Evolutionary conservation across 2,113 vertebrate species (phyloP), one percentile per base, ranked within the genome.

Genomic region (Macquaria ambigua): DNA sequence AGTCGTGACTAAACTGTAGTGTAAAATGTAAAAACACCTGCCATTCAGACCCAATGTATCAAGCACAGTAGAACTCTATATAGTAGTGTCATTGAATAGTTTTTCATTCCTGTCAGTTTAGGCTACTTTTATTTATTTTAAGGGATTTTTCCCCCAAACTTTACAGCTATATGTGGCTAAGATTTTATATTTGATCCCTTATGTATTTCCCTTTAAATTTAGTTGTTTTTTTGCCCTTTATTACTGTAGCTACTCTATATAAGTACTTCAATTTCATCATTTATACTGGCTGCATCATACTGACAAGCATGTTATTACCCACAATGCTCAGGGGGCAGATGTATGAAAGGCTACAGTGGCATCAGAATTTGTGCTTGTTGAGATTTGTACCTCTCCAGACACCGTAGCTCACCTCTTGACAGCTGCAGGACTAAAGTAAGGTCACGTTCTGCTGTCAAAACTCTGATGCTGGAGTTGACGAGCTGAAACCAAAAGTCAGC

Each of bases 281-380:
- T 90, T 82, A 12, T 20, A 25, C 59, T 92, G 92, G 91, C 94
- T 96, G 95, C 96, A 96, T 93, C 95, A 95, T 89, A 94, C 94
- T 96, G 96, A 90, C 94, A 95, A 81, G 62, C 81, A 88, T 81
- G 84, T 86, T 88, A 93, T 94, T 95, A 94, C 94, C 92, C 7
- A 90, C 68, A 90, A 64, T 90, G 69, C 85, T 72, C 64, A 62
- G 64, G 86, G 79, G 64, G 64, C 80, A 74, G 77, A 83, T 53
- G 77, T 66, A 18, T 31, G 70, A 90, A 85, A 81, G 68, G 50
- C 16, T 31, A 78, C 77, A 90, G 85, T 89, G 86, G 87, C 89
- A 67, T 74, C 87, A 88, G 80, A 62, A 68, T 77, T 78, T 83
- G 79, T 70, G 52, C 58, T 59, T 1, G 2, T 20, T 31, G 68